These are phyloP conservation scores for Leptopilina clavipes DNA, from an alignment of 1,140 invertebrate species.

Conservation along the genomic window DNA sequence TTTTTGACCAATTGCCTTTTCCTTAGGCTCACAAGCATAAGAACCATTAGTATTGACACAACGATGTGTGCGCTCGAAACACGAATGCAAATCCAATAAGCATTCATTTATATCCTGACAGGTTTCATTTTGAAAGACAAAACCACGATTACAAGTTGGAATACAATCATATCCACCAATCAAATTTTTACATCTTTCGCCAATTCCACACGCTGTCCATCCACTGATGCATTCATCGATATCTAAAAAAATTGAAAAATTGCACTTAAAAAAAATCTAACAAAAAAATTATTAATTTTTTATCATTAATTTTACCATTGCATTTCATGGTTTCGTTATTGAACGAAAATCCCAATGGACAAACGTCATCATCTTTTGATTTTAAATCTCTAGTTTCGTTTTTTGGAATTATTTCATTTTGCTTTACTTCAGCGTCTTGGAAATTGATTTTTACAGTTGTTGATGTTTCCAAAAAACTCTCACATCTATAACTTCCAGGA, in stretches of 20 bases:
- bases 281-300: slow-evolving; percentile 17
- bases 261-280: too few relatives aligned
- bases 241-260: slow-evolving; percentile 71
- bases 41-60: slow-evolving; percentile 87
- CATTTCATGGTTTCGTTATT: slow-evolving; percentile 77
- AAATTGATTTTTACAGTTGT: not conserved
- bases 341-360: slow-evolving; percentile 76
- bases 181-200: slow-evolving; percentile 80
- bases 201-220: slow-evolving; percentile 77
- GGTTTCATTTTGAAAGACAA: slow-evolving; percentile 65
- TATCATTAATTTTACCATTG: slow-evolving; percentile 74
- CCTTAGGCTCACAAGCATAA: slow-evolving; percentile 80
- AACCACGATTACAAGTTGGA: slow-evolving; percentile 53
- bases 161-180: slow-evolving; percentile 67
- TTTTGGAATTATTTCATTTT: not conserved
- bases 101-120: slow-evolving; percentile 89
- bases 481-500: slow-evolving; percentile 72
- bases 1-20: not conserved
- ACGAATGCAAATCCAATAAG: slow-evolving; percentile 76
- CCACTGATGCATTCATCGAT: slow-evolving; percentile 82
- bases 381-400: not conserved
- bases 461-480: not conserved
- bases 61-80: slow-evolving; percentile 78
- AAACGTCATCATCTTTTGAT: slow-evolving; percentile 53
- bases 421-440: not conserved